These are phyloP conservation scores for Frieseomelitta varia DNA, from an alignment of 1,140 invertebrate species.

Conservation along the genomic window DNA sequence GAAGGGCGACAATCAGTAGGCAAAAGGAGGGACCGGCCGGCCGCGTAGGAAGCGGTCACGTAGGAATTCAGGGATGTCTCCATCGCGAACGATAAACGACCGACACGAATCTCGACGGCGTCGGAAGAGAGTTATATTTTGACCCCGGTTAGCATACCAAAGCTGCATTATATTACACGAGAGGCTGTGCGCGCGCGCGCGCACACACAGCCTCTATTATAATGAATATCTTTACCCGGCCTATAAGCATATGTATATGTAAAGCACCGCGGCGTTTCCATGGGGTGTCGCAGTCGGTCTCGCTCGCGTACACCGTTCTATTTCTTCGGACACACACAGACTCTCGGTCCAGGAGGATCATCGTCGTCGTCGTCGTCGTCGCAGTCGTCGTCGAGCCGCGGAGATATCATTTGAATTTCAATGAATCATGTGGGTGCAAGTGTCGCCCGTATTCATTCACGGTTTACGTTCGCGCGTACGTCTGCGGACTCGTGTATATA, in stretches of 20 bases:
- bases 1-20: background rate
- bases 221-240: slow-evolving; percentile 68
- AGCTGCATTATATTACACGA: slow-evolving; percentile 74
- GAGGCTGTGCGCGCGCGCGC: slow-evolving; percentile 40
- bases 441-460: slow-evolving; percentile 64
- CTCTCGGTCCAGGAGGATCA: background rate
- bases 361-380: background rate
- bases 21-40: background rate
- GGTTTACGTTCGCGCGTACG: slow-evolving; percentile 32
- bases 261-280: slow-evolving; percentile 61
- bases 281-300: slow-evolving; percentile 55
- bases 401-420: slow-evolving; percentile 80
- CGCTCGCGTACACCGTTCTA: background rate
- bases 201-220: too few relatives aligned
- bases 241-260: slow-evolving; percentile 70
- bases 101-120: slow-evolving; percentile 59
- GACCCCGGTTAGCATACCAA: slow-evolving; percentile 80
- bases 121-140: slow-evolving; percentile 73
- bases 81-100: slow-evolving; percentile 51
- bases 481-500: too few relatives aligned
- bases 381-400: background rate
- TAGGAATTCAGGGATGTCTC: slow-evolving; percentile 63
- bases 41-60: slow-evolving; percentile 43
- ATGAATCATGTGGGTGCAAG: slow-evolving; percentile 77
- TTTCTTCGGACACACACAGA: background rate